Conservation (phyloP, 2,888 invertebrate genomes). For the Pharmacophagus antenor region DNA sequence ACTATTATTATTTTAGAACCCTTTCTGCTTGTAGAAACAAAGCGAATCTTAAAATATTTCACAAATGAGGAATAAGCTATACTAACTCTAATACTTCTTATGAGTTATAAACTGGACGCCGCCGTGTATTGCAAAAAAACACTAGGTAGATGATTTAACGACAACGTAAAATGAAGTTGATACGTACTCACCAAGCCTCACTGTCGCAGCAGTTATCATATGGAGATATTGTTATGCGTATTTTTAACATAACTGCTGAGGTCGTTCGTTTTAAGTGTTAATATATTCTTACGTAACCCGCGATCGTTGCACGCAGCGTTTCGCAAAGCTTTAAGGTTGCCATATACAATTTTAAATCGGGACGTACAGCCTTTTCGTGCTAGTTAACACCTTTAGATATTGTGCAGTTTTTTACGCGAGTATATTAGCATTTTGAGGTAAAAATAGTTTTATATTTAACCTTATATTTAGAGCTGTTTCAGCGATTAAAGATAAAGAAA, state of each 20-base stretch:
- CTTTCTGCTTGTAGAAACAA: no score
- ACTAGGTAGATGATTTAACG: neutral
- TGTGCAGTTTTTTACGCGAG: neutral
- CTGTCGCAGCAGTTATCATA: conserved; percentile 41
- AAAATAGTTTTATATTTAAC: no score
- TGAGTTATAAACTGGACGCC: no score
- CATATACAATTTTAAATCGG: conserved; percentile 17
- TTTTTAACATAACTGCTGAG: conserved; percentile 40
- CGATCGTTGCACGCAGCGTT: conserved; percentile 25
- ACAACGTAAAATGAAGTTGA: neutral
- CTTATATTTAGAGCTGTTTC: no score
- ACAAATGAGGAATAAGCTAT: no score
- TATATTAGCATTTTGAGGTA: no score
- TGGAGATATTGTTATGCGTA: conserved; percentile 46
- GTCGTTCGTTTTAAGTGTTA: conserved; percentile 38
- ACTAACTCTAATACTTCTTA: no score
- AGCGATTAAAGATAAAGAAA: no score
- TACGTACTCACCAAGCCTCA: neutral
- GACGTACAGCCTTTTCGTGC: conserved; percentile 27
- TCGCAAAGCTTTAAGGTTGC: conserved; percentile 29
- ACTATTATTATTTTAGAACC: no score
- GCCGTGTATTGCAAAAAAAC: neutral
- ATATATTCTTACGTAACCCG: conserved; percentile 32
- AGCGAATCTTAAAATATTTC: no score
- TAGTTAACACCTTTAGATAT: conserved; percentile 4